A percentile compares a stretch with the other conserved stretches of the same genome.
Conservation (phyloP, 2,888 invertebrate species). For the Drosophila maculinotata region DNA sequence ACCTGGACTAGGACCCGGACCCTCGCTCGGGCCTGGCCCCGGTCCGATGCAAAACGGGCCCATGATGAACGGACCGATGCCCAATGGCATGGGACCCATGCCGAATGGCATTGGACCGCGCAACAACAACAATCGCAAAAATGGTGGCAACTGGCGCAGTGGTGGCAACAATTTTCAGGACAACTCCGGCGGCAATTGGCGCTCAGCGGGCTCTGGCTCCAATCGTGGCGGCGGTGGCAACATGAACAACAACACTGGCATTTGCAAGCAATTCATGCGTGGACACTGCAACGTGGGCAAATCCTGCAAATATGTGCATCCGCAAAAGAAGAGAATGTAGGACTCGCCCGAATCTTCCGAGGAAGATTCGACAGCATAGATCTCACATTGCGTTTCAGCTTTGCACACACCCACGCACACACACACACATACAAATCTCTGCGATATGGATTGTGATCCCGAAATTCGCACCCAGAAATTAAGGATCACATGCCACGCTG, state of each 20-base stretch:
- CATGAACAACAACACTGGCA: constrained; percentile 80
- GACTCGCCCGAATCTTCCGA: constrained; percentile 70
- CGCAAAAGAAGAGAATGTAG: constrained; percentile 85
- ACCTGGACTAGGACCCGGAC: background rate
- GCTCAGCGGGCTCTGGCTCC: constrained; percentile 86
- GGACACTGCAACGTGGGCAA: constrained; percentile 93
- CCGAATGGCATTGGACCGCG: constrained; percentile 79
- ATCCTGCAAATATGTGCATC: constrained; percentile 93
- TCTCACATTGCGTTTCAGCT: constrained; percentile 56
- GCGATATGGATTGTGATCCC: constrained; percentile 39
- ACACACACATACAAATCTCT: constrained; percentile 27
- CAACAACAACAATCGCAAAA: constrained; percentile 70
- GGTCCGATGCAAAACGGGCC: constrained; percentile 58
- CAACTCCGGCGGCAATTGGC: constrained; percentile 85
- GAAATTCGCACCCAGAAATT: background rate
- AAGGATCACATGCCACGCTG: constrained; percentile 16
- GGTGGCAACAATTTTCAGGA: constrained; percentile 83
- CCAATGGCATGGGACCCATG: constrained; percentile 48
- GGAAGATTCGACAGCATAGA: constrained; percentile 74
- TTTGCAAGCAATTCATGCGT: constrained; percentile 92
- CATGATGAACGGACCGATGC: constrained; percentile 47
- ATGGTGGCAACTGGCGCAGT: constrained; percentile 82
- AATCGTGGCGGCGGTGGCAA: constrained; percentile 78
- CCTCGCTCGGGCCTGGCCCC: constrained; percentile 31
- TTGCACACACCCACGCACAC: constrained; percentile 1